Conservation (phyloP, 1,140 invertebrate genomes). For the Drosophila virilis region DNA sequence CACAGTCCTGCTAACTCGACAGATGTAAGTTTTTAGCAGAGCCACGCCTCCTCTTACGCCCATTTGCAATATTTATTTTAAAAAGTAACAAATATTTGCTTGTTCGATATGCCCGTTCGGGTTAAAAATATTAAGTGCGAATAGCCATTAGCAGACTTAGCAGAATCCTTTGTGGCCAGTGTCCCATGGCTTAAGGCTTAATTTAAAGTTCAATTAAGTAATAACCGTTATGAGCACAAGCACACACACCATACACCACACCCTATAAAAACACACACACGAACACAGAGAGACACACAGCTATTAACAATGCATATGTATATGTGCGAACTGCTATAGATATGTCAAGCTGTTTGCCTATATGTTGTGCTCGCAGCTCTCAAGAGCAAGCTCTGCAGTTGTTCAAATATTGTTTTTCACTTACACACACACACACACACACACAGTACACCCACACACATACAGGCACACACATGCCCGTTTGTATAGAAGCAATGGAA, state of each 20-base stretch:
- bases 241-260: slow-evolving; percentile 21
- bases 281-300: slow-evolving; percentile 13
- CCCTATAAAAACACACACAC: not conserved
- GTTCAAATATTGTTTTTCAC: slow-evolving; percentile 76
- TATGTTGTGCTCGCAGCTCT: slow-evolving; percentile 18
- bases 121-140: slow-evolving; percentile 54
- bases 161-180: slow-evolving; percentile 5
- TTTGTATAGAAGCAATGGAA: slow-evolving; percentile 5
- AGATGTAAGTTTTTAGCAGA: slow-evolving; percentile 68
- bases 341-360: slow-evolving; percentile 36
- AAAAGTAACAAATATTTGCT: slow-evolving; percentile 4
- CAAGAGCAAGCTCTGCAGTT: slow-evolving; percentile 51
- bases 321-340: slow-evolving; percentile 6
- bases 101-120: slow-evolving; percentile 20
- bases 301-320: slow-evolving; percentile 28
- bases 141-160: slow-evolving; percentile 54
- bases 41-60: slow-evolving; percentile 12
- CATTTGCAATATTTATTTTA: not conserved
- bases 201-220: slow-evolving; percentile 73
- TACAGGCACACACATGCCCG: not conserved
- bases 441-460: slow-evolving; percentile 20
- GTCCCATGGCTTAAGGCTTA: slow-evolving; percentile 35
- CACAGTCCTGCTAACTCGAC: slow-evolving; percentile 76
- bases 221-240: slow-evolving; percentile 55
- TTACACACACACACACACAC: slow-evolving; percentile 37